Conservation (phyloP, 2,888 invertebrate genomes). For the Lasioglossum morio region DNA sequence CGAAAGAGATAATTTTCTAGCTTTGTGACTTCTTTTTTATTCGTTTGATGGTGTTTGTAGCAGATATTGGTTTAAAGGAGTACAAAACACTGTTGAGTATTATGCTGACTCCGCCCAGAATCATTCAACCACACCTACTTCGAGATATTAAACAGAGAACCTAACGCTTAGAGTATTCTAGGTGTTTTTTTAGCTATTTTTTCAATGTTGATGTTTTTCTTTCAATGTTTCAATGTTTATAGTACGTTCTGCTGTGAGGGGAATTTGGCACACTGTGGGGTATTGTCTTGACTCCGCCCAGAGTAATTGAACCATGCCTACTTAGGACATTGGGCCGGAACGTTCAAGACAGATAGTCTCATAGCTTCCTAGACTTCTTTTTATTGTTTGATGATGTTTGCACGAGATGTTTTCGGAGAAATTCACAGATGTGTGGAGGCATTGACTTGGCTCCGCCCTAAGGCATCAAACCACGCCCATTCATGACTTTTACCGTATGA, state of each 20-base stretch:
- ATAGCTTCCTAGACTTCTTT: background rate
- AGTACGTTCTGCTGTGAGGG: too few relatives aligned
- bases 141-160: background rate
- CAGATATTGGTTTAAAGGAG: background rate
- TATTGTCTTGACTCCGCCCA: too few relatives aligned
- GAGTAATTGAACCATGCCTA: too few relatives aligned
- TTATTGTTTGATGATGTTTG: too few relatives aligned
- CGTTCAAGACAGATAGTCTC: background rate
- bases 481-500: background rate
- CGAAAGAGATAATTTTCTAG: background rate
- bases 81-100: background rate
- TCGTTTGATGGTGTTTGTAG: background rate
- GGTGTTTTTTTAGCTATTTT: background rate
- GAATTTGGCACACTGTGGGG: too few relatives aligned
- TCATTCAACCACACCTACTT: background rate
- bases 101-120: background rate
- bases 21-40: background rate
- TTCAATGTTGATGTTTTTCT: too few relatives aligned
- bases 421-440: background rate
- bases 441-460: background rate
- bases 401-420: too few relatives aligned
- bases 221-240: too few relatives aligned
- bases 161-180: background rate
- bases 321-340: background rate
- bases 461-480: background rate